phyloP scores from a whole-genome alignment of 2,797 vertebrate genomes.

The Gila robusta region DNA sequence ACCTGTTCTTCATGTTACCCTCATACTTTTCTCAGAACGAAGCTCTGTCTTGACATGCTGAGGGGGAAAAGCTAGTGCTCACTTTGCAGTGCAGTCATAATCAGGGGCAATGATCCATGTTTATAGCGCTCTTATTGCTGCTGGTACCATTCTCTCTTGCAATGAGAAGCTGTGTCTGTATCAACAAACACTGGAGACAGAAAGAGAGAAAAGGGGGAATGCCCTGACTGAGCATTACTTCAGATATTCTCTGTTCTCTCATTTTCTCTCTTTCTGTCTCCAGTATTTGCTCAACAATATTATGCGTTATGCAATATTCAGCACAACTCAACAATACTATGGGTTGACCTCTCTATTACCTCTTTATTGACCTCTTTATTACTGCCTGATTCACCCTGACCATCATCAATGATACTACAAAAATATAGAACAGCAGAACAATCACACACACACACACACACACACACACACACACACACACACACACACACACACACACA shows the following conservation, averaged over 20 bases:
- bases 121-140: constrained; percentile 21
- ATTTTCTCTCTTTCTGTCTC: not conserved
- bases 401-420: not conserved
- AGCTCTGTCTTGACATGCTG: constrained; percentile 23
- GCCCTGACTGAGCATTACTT: not conserved
- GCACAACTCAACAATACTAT: not conserved
- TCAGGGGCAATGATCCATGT: constrained; percentile 28
- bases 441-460: not conserved
- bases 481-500: not conserved
- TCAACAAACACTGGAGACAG: not conserved
- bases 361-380: not conserved
- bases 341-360: not conserved
- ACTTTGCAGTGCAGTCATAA: not conserved
- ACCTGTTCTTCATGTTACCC: not conserved
- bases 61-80: not conserved
- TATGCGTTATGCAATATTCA: not conserved
- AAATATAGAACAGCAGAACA: not conserved
- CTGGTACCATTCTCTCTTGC: constrained; percentile 9
- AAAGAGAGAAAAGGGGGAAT: constrained; percentile 12
- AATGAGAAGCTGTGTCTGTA: not conserved
- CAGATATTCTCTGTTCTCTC: not conserved
- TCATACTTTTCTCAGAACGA: not conserved
- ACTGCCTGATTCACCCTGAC: not conserved
- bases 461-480: not conserved
- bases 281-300: not conserved